Evolutionary conservation across 2,113 vertebrate genomes (phyloP).

Genomic region (Pampusana beccarii): DNA sequence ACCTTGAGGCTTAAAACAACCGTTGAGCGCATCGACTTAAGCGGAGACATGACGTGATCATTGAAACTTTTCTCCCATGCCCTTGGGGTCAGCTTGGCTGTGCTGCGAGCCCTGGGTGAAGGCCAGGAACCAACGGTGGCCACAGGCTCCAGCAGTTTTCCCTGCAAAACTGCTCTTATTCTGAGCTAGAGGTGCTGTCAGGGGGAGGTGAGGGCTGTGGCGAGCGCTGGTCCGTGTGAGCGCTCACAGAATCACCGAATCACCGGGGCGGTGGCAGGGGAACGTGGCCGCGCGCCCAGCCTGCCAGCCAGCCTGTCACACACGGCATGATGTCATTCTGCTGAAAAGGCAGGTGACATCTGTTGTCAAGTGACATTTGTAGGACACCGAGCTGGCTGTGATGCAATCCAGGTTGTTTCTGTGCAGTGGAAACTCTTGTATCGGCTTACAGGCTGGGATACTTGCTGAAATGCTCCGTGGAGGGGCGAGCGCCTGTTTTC

Average conservation of each 20-base stretch:
- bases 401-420: conserved; percentile 75
- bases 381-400: conserved; percentile 58
- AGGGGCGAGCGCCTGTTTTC: not conserved
- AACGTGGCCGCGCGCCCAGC: not conserved
- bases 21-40: not conserved
- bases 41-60: not conserved
- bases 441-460: conserved; percentile 73
- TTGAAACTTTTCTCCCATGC: not conserved
- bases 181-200: not conserved
- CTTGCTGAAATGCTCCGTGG: not conserved
- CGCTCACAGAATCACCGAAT: not conserved
- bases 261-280: not conserved
- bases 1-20: not conserved
- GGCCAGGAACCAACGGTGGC: not conserved
- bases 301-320: conserved; percentile 17
- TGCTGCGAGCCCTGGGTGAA: not conserved
- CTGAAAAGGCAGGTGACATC: conserved; percentile 72
- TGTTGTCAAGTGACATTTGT: conserved; percentile 69
- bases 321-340: conserved; percentile 72
- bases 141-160: not conserved
- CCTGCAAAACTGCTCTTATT: not conserved
- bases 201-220: not conserved
- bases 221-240: not conserved
- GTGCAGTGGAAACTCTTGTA: conserved; percentile 74
- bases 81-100: not conserved